Base-by-base conservation (phyloP, 2,797 vertebrate genomes). In the Melanotaenia parkinsoni region DNA sequence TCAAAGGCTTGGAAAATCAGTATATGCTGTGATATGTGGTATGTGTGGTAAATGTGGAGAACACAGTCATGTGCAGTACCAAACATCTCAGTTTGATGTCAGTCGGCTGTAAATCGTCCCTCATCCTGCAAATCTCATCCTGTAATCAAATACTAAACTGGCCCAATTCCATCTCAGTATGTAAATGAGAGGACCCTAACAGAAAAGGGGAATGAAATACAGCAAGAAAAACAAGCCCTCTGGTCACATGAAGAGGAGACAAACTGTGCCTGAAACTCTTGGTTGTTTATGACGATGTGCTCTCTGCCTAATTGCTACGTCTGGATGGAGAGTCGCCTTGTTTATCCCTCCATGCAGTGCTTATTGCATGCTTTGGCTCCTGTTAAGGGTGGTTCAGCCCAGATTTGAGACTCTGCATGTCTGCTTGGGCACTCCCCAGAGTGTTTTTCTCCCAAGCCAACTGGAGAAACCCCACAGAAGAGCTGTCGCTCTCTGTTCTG, bases 351-450 rank as follows among this genome's bases (percentile, higher is more conserved):
- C 28, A 40, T 62, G 43, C 74, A 12, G 80, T 75, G 74, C 82
- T 87, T 89, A 94, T 91, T 93, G 90, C 91, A 91, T 80, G 89
- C 86, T 92, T 84, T 72, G 87, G 88, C 88, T 91, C 80, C 80
- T 89, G 22, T 82, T 81, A 64, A 81, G 80, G 77, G 78, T 67
- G 77, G 82, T 86, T 90, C 84, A 86, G 81, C 85, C 82, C 84
- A 78, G 77, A 77, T 87, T 53, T 76, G 72, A 82, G 86, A 47
- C 81, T 81, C 77, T 43, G 70, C 54, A 33, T 78, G 80, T 79
- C 73, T 80, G 68, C 80, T 69, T 57, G 87, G 87, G 68, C 84
- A 50, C 77, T 86, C 79, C 84, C 83, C 75, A 54, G 68, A 28
- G 74, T 70, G 84, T 38, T 76, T 59, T 50, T 65, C 72, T 83